These are phyloP conservation scores for Geopemphigus sp. DNA, from an alignment of 1,140 invertebrate genomes.

Conservation along the genomic window DNA sequence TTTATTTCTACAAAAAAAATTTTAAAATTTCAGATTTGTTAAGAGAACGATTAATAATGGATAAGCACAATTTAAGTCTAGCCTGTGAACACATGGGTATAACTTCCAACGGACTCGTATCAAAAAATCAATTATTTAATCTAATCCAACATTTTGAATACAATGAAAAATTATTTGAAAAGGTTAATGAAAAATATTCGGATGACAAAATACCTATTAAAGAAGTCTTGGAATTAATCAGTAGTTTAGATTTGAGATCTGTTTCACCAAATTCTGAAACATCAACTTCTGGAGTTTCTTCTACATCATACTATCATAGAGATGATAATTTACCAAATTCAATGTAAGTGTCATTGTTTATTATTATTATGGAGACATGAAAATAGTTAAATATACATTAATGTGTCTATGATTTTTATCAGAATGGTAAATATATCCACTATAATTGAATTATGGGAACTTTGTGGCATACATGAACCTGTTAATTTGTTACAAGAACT, in stretches of 20 bases:
- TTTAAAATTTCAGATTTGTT: background rate
- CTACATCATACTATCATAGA: slow-evolving; percentile 35
- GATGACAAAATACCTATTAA: slow-evolving; percentile 37
- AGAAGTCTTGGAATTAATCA: slow-evolving; percentile 38
- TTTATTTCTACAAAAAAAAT: background rate
- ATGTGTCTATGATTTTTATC: background rate
- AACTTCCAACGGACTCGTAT: slow-evolving; percentile 26
- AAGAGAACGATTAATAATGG: slow-evolving; percentile 28
- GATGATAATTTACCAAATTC: slow-evolving; percentile 40
- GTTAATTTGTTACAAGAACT: slow-evolving; percentile 63
- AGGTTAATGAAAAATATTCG: slow-evolving; percentile 37
- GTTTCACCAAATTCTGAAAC: slow-evolving; percentile 43
- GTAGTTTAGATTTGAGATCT: slow-evolving; percentile 8
- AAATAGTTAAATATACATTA: background rate
- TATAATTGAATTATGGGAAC: slow-evolving; percentile 72
- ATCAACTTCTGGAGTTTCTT: slow-evolving; percentile 30
- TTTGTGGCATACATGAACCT: slow-evolving; percentile 65
- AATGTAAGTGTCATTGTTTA: slow-evolving; percentile 1
- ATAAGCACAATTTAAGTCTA: slow-evolving; percentile 38
- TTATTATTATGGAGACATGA: background rate
- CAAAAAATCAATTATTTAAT: slow-evolving; percentile 38
- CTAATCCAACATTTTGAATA: slow-evolving; percentile 26
- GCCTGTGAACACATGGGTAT: slow-evolving; percentile 40
- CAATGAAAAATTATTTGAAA: slow-evolving; percentile 46
- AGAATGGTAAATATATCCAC: slow-evolving; percentile 56